Evolutionary conservation across 2,113 vertebrate genomes (phyloP).

Genomic region (Psophia crepitans): DNA sequence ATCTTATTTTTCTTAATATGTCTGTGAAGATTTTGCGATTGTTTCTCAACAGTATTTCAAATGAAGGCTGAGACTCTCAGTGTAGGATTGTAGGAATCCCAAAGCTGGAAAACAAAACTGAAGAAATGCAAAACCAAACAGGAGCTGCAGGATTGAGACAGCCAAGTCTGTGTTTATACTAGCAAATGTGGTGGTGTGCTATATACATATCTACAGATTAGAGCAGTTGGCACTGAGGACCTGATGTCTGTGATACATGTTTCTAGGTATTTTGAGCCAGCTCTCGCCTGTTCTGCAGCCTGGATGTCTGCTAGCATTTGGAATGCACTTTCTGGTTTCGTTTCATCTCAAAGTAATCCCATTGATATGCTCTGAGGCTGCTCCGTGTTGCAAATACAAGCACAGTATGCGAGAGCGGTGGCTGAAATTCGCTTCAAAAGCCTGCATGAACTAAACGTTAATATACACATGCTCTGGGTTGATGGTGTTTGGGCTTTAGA

Average conservation of each 20-base stretch:
- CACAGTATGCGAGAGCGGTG: neutral
- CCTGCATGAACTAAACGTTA: neutral
- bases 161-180: neutral
- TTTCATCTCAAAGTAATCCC: neutral
- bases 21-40: neutral
- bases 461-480: fast-evolving
- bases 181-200: neutral
- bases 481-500: neutral
- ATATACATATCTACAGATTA: neutral
- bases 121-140: neutral
- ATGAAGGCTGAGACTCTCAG: neutral
- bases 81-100: neutral
- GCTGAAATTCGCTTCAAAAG: neutral
- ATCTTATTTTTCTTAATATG: neutral
- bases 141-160: neutral
- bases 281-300: neutral
- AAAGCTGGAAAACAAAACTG: neutral
- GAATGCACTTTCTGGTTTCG: neutral
- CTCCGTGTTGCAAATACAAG: neutral
- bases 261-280: neutral
- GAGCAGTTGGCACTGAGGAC: neutral
- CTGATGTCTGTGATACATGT: neutral
- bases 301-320: neutral
- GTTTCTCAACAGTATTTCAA: neutral
- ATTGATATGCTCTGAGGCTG: neutral